phyloP scores from a whole-genome alignment of 2,113 vertebrate genomes.

The Cyphomyrus discorhynchus region DNA sequence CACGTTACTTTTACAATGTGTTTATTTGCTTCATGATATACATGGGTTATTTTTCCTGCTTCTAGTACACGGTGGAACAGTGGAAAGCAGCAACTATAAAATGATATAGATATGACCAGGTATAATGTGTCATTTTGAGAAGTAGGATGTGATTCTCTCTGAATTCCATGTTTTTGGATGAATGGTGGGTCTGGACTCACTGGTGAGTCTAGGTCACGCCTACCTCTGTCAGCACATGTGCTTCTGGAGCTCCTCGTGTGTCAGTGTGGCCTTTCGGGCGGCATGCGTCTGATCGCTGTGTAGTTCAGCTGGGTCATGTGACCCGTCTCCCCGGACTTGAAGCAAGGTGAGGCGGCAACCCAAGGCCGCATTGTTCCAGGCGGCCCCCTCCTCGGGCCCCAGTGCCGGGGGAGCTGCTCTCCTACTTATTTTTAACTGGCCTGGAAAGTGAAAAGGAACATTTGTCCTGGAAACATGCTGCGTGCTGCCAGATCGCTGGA shows the following conservation, averaged over 20 bases:
- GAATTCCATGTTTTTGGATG: not conserved
- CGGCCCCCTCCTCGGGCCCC: conserved; percentile 34
- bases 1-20: not conserved
- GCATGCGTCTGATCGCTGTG: not conserved
- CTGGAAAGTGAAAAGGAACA: conserved; percentile 47
- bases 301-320: not conserved
- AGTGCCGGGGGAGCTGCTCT: conserved; percentile 53
- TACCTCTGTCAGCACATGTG: not conserved
- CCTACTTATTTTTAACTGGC: conserved; percentile 57
- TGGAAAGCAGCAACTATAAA: not conserved
- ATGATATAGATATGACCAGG: not conserved
- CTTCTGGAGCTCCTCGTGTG: not conserved
- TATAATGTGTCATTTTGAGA: not conserved
- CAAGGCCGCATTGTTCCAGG: conserved; percentile 21
- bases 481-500: not conserved
- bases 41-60: not conserved
- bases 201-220: not conserved
- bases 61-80: not conserved
- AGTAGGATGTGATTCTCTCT: not conserved
- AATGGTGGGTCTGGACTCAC: not conserved
- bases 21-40: not conserved
- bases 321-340: not conserved
- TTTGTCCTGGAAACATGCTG: conserved; percentile 10
- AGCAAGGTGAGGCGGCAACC: conserved; percentile 8
- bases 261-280: not conserved